phyloP scores from a whole-genome alignment of 2,797 vertebrate genomes.

The Prunella strophiata region DNA sequence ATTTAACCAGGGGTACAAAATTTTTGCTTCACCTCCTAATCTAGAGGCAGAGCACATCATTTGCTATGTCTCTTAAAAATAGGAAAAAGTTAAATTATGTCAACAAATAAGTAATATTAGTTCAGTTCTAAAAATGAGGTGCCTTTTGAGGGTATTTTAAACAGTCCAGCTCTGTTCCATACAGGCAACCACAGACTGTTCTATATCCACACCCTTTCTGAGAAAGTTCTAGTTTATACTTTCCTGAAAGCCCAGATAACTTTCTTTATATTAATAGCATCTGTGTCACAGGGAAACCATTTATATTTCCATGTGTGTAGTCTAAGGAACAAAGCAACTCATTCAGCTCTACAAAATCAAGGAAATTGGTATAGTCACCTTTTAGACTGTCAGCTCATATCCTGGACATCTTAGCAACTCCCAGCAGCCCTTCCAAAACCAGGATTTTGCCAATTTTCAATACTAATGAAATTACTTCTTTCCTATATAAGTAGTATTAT shows the following conservation, averaged over 20 bases:
- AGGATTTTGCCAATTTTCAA: background rate
- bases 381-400: background rate
- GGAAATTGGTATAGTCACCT: background rate
- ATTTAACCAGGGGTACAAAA: background rate
- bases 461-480: background rate
- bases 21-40: background rate
- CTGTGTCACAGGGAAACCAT: background rate
- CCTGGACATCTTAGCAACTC: background rate
- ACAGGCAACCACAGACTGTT: background rate
- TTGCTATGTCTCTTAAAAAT: background rate
- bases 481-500: background rate
- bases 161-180: background rate
- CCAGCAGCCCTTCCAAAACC: background rate
- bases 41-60: background rate
- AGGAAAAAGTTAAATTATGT: background rate
- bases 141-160: background rate
- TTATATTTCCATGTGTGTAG: background rate
- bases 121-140: background rate
- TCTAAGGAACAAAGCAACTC: background rate
- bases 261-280: background rate
- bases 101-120: background rate
- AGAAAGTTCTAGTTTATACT: background rate
- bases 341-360: background rate
- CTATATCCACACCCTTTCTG: background rate
- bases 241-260: background rate